Percentiles rank a stretch among this genome's conserved stretches.
phyloP scores from a whole-genome alignment of 2,113 vertebrate genomes.

The Paratilapia polleni region DNA sequence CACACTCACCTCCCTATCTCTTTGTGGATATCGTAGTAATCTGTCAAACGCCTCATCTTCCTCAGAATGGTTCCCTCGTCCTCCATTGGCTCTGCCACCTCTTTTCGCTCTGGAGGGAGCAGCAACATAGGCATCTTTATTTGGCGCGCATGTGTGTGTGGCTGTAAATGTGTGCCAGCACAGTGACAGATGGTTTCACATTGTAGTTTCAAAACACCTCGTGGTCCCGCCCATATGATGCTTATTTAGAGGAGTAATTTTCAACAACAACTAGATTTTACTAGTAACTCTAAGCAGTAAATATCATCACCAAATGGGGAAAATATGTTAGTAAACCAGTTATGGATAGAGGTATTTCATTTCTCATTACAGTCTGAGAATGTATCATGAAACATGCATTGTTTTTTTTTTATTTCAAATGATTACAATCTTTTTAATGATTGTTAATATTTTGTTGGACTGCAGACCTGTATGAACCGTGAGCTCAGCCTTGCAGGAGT shows the following conservation, averaged over 20 bases:
- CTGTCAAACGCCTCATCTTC: conserved; percentile 86
- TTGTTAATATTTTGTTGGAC: neutral
- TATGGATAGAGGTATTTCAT: neutral
- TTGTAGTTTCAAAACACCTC: conserved; percentile 39
- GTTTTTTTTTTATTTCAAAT: neutral
- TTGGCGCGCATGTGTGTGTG: neutral
- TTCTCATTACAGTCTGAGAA: neutral
- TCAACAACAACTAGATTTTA: neutral
- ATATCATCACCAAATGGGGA: neutral
- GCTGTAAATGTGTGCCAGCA: conserved; percentile 21
- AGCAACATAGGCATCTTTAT: conserved; percentile 1
- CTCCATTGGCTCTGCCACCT: conserved; percentile 79
- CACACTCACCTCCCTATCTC: conserved; percentile 90
- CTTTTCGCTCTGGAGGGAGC: conserved; percentile 78
- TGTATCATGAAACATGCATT: too few relatives aligned
- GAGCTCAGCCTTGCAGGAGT: conserved; percentile 95
- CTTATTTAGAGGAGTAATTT: conserved; percentile 26
- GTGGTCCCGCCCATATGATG: conserved; percentile 46
- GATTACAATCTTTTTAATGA: neutral
- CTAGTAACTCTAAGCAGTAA: neutral
- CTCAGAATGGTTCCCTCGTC: conserved; percentile 84
- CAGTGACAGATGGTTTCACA: conserved; percentile 64
- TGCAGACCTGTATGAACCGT: conserved; percentile 85
- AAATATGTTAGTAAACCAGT: neutral
- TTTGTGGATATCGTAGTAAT: conserved; percentile 92